Evolutionary conservation across 2,113 vertebrate genomes (phyloP), one percentile per base, ranked within the genome.

Genomic region (Xenus cinereus): DNA sequence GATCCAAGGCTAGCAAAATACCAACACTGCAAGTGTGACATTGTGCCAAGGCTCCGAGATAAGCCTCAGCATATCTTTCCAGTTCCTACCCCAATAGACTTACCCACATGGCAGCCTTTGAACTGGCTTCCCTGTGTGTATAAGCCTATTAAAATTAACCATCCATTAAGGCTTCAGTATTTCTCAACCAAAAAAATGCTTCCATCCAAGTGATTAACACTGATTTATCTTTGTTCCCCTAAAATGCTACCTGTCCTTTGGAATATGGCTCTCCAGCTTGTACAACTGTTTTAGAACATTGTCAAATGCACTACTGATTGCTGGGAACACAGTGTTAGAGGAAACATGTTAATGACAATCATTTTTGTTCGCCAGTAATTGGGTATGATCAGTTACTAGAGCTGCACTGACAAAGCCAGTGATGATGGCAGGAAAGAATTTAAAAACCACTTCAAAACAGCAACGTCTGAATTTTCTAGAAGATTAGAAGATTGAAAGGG

Each of bases 311-410:
- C 10, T 4, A 16, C 8, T n/a, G 27, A 43, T 43, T 1, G 3
- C 22, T 54, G 45, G 18, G 33, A 53, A 45, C 27, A 56, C 7
- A 54, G 21, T 27, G 32, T 11, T 23, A 18, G 2, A 66, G 17
- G 10, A 50, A 46, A 33, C 33, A n/a, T 4, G 12, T 30, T 60
- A 64, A 48, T 0, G 0, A 27, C 11, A 64, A n/a, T 46, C 3
- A 11, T 63, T 78, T 85, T 32, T 1, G 0, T 54, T 71, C 33
- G 27, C 9, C 43, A 26, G 20, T 39, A 60, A 39, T 75, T 64
- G 45, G 17, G 51, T 35, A 51, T 54, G 9, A 45, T 71, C 22
- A 66, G 28, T 54, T 85, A 37, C 14, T 54, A 75, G 33, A 5
- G 12, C 6, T 22, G 15, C 39, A 39, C 3, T 39, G 45, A 39